Base-by-base conservation (phyloP, 92 coral and sea anemone species). In the Heteractis magnifica region DNA sequence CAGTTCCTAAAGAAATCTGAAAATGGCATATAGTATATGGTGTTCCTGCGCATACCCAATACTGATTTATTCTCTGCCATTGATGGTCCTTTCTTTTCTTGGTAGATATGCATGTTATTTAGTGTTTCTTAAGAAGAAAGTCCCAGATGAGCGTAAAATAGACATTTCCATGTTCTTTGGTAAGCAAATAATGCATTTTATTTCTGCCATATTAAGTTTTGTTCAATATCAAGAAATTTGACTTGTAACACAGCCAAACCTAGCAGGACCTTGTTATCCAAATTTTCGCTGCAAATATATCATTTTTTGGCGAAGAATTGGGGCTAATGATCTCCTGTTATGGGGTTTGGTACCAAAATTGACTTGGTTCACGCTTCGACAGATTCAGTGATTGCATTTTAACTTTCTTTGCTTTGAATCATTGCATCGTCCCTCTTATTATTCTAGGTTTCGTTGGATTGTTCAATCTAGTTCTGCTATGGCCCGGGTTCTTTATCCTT, bases 111-210 rank as follows among this genome's bases (percentile, higher is more conserved):
- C 99, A 19, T 83, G 97, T 86, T 97, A 97, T 87, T 93, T 94
- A 78, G 96, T 89, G 10, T 87, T 97, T 87, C 76, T 97, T 34
- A 97, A 91, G 88, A 87, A 77, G 56, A 92, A 88, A 82, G 97
- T 97, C 53, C 99, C 99, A 10, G 89, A 92, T 71, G 95, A 97
- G 72, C 81, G 76, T 50, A 88, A 89, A 79, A 97, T 97, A 86
- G 94, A 94, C 75, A 89, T 97, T 77, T 88, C 98, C 65, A 94
- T 91, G 93, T 97, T 97, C 80, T 97, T 94, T 86, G 99, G 99
- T 97, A 80, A 81, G 96, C 84, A 15, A 5, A 0, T 44, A n/a
- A 11, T 62, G 52, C 10, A 15, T 26, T 16, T 21, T 4, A 6
- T 23, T 13, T 20, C 83, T 83, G 55, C 11, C 65, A 11, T 49